Conservation (phyloP, 1,140 invertebrate species). For the Zaprionus ghesquierei region DNA sequence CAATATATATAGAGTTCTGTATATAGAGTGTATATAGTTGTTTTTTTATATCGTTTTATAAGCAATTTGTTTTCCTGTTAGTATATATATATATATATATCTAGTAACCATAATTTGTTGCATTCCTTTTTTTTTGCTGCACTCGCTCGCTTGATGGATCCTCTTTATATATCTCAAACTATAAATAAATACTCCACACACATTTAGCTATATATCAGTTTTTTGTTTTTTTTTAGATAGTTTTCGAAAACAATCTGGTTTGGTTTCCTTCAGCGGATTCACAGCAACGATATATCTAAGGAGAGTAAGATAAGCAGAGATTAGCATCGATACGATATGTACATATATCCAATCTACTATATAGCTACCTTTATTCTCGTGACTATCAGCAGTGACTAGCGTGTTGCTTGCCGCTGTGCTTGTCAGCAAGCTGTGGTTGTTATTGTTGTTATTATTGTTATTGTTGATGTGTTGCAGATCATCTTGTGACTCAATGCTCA, state of each 20-base stretch:
- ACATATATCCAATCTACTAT: background rate
- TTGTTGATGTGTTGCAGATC: constrained; percentile 75
- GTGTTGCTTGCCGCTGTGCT: constrained; percentile 77
- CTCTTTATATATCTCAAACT: constrained; percentile 56
- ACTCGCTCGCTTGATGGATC: constrained; percentile 39
- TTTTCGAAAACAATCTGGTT: constrained; percentile 73
- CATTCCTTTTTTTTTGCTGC: constrained; percentile 29
- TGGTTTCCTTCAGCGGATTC: constrained; percentile 70
- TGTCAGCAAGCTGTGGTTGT: constrained; percentile 82
- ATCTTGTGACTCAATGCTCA: constrained; percentile 81
- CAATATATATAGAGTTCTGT: constrained; percentile 36
- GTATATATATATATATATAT: constrained; percentile 18
- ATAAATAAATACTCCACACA: constrained; percentile 80
- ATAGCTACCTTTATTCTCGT: constrained; percentile 81
- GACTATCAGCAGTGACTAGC: constrained; percentile 83
- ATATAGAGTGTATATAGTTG: constrained; percentile 63
- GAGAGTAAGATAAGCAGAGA: background rate
- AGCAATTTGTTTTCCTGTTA: constrained; percentile 68
- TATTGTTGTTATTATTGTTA: constrained; percentile 64
- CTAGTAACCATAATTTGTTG: constrained; percentile 81
- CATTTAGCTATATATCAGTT: constrained; percentile 79
- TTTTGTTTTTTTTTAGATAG: constrained; percentile 37
- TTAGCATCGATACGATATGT: background rate
- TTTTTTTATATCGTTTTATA: constrained; percentile 50
- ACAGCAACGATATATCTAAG: constrained; percentile 82